These are phyloP conservation scores for Callipepla californica DNA, from an alignment of 2,113 vertebrate genomes.

Conservation along the genomic window DNA sequence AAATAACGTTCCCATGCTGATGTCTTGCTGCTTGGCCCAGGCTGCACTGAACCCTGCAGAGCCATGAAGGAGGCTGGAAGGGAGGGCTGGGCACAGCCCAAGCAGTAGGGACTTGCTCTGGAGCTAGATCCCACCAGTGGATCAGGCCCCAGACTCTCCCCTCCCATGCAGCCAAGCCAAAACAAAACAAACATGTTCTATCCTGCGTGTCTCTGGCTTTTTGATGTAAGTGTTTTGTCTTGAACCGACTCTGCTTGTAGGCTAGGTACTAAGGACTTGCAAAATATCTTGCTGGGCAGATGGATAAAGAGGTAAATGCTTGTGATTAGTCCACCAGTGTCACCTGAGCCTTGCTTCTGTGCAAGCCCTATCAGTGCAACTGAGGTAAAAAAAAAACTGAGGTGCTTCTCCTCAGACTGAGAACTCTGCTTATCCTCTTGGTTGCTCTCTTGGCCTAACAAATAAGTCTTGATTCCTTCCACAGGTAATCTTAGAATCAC, in stretches of 20 bases:
- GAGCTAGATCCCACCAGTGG: not conserved
- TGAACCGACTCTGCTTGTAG: not conserved
- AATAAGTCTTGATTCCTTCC: not conserved
- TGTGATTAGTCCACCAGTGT: not conserved
- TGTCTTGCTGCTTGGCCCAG: not conserved
- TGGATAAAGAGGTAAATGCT: not conserved
- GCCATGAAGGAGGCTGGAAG: not conserved
- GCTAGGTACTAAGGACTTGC: not conserved
- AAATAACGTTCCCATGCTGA: not conserved
- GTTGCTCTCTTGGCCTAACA: not conserved
- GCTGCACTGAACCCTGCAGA: not conserved
- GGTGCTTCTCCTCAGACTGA: not conserved
- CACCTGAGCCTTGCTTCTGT: not conserved
- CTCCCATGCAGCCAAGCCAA: not conserved
- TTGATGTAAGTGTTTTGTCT: not conserved
- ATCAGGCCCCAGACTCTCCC: too few species aligned
- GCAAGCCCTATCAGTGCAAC: not conserved
- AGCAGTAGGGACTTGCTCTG: not conserved
- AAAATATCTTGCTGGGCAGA: not conserved
- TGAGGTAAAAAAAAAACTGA: not conserved
- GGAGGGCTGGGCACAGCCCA: not conserved
- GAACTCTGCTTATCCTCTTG: not conserved
- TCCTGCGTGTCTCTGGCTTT: not conserved
- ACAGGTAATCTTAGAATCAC: too few species aligned
- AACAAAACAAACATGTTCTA: not conserved